phyloP scores from a whole-genome alignment of 2,113 vertebrate species.

The Lophius piscatorius region DNA sequence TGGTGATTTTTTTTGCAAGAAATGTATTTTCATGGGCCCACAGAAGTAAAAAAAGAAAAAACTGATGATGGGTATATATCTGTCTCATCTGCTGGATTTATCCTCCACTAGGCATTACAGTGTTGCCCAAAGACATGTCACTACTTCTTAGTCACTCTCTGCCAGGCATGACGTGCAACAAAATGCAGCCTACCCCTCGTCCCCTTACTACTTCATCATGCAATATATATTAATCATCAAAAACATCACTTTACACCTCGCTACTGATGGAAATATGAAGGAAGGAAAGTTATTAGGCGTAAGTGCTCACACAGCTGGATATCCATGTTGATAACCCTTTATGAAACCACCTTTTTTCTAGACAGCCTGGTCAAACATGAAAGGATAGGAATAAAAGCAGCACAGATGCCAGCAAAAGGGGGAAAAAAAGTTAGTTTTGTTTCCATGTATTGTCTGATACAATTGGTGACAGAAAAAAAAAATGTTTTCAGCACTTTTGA shows the following conservation, averaged over 20 bases:
- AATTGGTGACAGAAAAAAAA: constrained; percentile 12
- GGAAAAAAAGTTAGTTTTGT: constrained; percentile 27
- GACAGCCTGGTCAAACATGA: constrained; percentile 10
- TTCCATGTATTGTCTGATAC: constrained; percentile 16
- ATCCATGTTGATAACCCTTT: constrained; percentile 46
- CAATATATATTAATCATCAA: constrained; percentile 42
- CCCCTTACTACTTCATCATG: constrained; percentile 25
- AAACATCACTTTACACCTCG: constrained; percentile 16
- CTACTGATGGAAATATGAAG: constrained; percentile 26
- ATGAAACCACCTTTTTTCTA: constrained; percentile 33
- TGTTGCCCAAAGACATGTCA: constrained; percentile 20
- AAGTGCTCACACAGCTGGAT: constrained; percentile 19
- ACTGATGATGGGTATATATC: too few species aligned
- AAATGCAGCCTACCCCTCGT: constrained; percentile 27
- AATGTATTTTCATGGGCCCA: constrained; percentile 39
- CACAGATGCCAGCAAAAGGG: constrained; percentile 9
- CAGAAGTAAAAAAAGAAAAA: constrained; percentile 17
- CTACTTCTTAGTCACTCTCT: constrained; percentile 43
- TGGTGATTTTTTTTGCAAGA: constrained; percentile 45
- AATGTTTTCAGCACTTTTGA: constrained; percentile 22
- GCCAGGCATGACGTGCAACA: constrained; percentile 28
- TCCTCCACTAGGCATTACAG: constrained; percentile 51
- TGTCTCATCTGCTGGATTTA: constrained; percentile 71
- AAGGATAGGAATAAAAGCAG: not conserved
- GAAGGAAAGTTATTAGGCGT: constrained; percentile 13